Evolutionary conservation across 2,797 vertebrate species (phyloP).

Genomic region (Sylvia borin): DNA sequence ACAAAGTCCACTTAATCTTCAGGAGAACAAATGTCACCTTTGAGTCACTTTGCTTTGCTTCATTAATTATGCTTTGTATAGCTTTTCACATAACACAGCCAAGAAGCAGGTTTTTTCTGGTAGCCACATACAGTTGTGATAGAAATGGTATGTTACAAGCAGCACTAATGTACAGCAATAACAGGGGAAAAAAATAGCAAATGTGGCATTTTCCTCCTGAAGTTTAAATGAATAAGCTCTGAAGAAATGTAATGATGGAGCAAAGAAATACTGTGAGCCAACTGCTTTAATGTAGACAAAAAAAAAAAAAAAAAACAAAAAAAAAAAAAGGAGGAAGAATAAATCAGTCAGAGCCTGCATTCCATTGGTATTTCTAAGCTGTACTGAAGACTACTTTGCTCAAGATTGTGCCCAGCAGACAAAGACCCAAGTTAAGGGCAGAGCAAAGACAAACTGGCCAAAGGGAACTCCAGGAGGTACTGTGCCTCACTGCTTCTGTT

Average conservation of each 20-base stretch:
- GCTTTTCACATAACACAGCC: background rate
- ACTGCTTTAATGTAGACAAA: conserved; percentile 4
- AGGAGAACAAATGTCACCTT: background rate
- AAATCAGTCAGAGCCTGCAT: background rate
- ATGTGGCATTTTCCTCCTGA: background rate
- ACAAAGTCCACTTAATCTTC: background rate
- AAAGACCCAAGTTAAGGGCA: conserved; percentile 31
- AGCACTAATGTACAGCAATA: background rate
- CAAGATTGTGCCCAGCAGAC: conserved; percentile 2
- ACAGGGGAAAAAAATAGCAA: background rate
- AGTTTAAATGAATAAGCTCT: background rate
- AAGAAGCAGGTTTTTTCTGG: background rate
- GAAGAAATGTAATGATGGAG: background rate
- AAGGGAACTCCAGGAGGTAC: conserved; percentile 42
- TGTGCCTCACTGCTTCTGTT: conserved; percentile 47
- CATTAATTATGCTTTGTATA: background rate
- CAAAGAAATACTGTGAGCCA: conserved; percentile 2
- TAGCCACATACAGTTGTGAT: background rate
- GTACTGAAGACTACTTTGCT: conserved; percentile 3
- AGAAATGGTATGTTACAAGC: background rate
- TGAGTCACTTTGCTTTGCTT: background rate
- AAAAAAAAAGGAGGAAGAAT: conserved; percentile 24
- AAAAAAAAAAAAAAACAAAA: conserved; percentile 27
- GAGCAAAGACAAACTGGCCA: conserved; percentile 31
- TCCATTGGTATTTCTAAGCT: conserved; percentile 43